Conservation (phyloP, 2,113 vertebrate species). For the Pogona vitticeps region DNA sequence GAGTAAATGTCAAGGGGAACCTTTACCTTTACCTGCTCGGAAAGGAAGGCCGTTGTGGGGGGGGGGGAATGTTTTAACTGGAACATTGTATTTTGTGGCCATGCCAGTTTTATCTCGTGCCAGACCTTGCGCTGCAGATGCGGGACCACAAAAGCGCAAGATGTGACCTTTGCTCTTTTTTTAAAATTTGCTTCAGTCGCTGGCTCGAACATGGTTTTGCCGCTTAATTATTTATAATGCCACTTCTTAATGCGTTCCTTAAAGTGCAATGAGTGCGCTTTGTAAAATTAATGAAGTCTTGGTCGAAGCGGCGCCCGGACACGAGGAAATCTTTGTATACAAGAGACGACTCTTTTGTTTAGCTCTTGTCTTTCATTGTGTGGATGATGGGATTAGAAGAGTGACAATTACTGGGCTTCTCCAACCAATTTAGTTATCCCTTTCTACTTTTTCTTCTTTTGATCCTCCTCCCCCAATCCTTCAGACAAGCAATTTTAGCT, state of each 20-base stretch:
- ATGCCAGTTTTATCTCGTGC: neutral
- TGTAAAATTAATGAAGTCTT: conserved; percentile 24
- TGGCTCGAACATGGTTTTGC: neutral
- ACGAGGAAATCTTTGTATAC: conserved; percentile 32
- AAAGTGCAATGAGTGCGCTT: neutral
- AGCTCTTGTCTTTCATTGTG: neutral
- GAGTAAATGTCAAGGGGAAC: too few relatives aligned
- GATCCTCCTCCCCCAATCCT: neutral
- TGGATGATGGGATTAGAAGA: conserved; percentile 65
- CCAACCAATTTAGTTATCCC: neutral
- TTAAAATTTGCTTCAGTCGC: conserved; percentile 13
- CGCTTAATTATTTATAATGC: conserved; percentile 18
- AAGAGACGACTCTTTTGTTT: conserved; percentile 42
- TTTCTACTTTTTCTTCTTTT: neutral
- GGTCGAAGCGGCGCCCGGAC: neutral
- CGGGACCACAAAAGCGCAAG: neutral
- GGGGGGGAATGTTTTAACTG: neutral
- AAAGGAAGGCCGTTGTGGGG: too few relatives aligned
- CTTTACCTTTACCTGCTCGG: too few relatives aligned
- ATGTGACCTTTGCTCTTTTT: fast-evolving
- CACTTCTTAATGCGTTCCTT: neutral
- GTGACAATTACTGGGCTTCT: conserved; percentile 60
- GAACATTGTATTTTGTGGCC: neutral
- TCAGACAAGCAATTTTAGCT: conserved; percentile 7
- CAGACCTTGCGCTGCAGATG: neutral